phyloP scores from a whole-genome alignment of 2,888 invertebrate genomes.

The Polydrusus pterygomalis region DNA sequence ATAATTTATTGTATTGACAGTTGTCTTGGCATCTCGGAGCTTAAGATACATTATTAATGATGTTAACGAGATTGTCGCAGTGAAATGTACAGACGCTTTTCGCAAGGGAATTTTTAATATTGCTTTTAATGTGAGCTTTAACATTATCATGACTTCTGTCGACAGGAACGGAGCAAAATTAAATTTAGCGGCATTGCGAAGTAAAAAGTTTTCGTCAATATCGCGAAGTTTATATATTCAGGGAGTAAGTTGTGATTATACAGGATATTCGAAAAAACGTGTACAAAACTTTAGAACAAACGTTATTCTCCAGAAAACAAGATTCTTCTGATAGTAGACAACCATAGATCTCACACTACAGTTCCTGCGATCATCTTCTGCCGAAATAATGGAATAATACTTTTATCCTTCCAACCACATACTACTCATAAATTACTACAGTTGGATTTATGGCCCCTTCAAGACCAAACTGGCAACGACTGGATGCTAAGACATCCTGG shows the following conservation, averaged over 20 bases:
- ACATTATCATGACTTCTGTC: no score
- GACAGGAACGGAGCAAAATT: no score
- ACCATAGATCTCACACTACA: conserved; percentile 41
- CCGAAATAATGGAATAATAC: neutral
- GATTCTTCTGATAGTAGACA: conserved; percentile 45
- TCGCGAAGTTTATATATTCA: no score
- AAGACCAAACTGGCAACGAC: conserved; percentile 46
- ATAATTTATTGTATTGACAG: neutral
- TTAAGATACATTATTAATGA: conserved; percentile 9
- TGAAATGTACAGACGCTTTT: neutral
- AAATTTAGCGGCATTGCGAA: no score
- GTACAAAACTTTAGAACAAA: no score
- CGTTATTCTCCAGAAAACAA: neutral
- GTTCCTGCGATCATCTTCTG: conserved; percentile 38
- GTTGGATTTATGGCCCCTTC: conserved; percentile 52
- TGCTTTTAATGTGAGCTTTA: neutral
- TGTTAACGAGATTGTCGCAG: neutral
- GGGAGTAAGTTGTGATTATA: no score
- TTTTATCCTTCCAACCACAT: conserved; percentile 36
- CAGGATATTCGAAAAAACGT: no score
- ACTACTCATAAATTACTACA: conserved; percentile 46
- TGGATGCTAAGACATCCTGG: conserved; percentile 48
- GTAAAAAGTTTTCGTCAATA: no score
- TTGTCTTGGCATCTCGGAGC: neutral
- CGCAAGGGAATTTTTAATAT: neutral